A percentile compares a stretch with the other conserved stretches of the same genome.
These are phyloP conservation scores for Heteromurus nitidus DNA, from an alignment of 2,888 invertebrate species.

Conservation along the genomic window DNA sequence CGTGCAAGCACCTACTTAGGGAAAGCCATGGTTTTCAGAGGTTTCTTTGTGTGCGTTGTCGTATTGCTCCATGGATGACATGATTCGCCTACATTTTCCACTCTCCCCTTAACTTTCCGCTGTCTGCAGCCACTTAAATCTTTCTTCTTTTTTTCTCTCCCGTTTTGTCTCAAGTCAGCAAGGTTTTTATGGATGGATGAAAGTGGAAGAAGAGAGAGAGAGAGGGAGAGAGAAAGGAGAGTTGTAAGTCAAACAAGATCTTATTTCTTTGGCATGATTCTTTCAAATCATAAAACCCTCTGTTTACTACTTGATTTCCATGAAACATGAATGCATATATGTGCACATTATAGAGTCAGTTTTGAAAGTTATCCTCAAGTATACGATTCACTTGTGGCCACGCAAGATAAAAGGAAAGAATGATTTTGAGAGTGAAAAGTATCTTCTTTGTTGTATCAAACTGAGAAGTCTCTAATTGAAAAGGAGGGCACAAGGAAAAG, in stretches of 20 bases:
- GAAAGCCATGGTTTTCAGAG: not conserved
- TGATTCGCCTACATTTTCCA: not conserved
- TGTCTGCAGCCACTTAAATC: constrained; percentile 1
- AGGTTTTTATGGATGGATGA: constrained; percentile 5
- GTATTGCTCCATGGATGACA: no score
- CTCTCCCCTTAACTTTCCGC: not conserved
- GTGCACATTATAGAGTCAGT: no score
- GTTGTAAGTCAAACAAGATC: not conserved
- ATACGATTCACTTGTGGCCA: no score
- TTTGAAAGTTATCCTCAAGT: no score
- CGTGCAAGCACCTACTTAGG: not conserved
- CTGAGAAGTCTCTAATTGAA: no score
- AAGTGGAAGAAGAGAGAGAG: not conserved
- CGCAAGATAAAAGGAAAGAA: no score
- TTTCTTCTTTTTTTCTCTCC: not conserved
- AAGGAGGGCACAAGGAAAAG: no score
- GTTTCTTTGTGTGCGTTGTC: not conserved
- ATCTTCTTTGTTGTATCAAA: no score
- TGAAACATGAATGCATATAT: not conserved
- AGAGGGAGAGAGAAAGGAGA: not conserved
- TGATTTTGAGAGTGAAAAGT: no score
- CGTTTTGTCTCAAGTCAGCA: constrained; percentile 9
- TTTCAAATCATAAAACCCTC: not conserved
- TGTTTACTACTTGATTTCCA: not conserved
- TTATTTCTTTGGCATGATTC: constrained; percentile 18